A percentile compares a stretch with the other conserved stretches of the same genome.
phyloP scores from a whole-genome alignment of 1,140 invertebrate genomes.

The Leptinotarsa lineolata region DNA sequence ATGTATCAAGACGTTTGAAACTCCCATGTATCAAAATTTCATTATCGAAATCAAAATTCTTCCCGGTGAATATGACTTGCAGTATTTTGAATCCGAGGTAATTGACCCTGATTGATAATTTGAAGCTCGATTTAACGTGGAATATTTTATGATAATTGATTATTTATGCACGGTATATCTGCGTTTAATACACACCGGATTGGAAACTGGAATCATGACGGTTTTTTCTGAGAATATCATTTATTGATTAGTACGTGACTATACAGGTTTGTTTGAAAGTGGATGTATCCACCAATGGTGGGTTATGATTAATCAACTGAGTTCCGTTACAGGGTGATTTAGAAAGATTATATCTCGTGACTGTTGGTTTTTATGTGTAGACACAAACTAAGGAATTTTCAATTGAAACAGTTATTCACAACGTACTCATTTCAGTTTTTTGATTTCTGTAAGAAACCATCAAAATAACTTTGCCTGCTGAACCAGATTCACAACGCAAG shows the following conservation, averaged over 20 bases:
- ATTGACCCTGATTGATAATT: not conserved
- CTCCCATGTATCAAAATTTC: not conserved
- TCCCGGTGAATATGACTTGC: not conserved
- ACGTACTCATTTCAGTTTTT: too few species aligned
- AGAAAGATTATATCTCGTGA: too few species aligned
- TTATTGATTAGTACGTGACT: not conserved
- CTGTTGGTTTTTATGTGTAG: too few species aligned
- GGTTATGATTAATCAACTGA: too few species aligned
- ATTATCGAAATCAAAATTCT: not conserved
- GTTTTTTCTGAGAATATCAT: not conserved
- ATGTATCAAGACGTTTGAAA: not conserved
- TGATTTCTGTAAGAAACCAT: too few species aligned
- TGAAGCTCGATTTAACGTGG: slow-evolving; percentile 8
- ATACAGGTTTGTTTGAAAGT: not conserved
- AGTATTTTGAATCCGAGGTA: not conserved
- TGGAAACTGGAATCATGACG: not conserved
- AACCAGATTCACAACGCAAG: too few species aligned
- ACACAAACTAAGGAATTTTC: too few species aligned
- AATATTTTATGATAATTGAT: not conserved
- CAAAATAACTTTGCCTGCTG: too few species aligned
- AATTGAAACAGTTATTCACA: too few species aligned
- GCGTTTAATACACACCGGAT: not conserved
- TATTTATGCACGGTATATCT: slow-evolving; percentile 6
- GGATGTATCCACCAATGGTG: too few species aligned
- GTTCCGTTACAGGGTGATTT: too few species aligned